Evolutionary conservation across 2,113 vertebrate genomes (phyloP), one percentile per base, ranked within the genome.

Genomic region (Pandion haliaetus): DNA sequence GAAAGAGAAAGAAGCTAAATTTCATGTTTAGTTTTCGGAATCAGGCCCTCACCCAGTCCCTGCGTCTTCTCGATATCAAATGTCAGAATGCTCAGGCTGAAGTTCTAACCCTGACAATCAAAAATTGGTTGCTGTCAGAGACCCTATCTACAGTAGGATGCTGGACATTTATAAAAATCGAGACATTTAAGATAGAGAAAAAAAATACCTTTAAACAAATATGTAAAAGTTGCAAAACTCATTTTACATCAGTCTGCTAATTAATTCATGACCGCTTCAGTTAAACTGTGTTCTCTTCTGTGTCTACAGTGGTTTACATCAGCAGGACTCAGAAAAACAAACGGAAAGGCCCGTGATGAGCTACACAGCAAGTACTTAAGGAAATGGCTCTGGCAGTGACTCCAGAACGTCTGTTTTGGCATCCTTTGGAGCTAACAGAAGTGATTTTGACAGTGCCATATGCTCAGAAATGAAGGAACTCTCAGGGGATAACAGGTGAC

Each of bases 211-310:
- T 50, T 45, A 71, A 81, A 74, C 11, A 14, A 71, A 59, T 42
- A 28, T 0, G 1, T 42, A 13, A 71, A 71, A 50, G 11, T n/a
- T 82, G 12, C 10, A 67, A 18, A 71, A 50, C 5, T 55, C 20
- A 4, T 54, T 74, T 77, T 40, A 20, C 14, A 34, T 58, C 17
- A 73, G 86, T 26, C 13, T 38, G 13, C 5, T 74, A 29, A 55
- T n/a, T 49, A 78, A 14, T 59, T 70, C 0, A 16, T 55, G 26
- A 38, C 8, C 4, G 0, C 18, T 78, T 10, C 1, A 0, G 23
- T 47, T 74, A 74, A 85, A 45, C 1, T 6, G 1, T 54, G 8
- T 24, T 88, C 14, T 20, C 45, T 62, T 84, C 2, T 17, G 16
- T 52, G 12, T 52, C 34, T 82, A 14, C 7, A 17, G 17, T 61